A percentile compares a stretch with the other conserved stretches of the same genome.
Evolutionary conservation across 2,888 invertebrate genomes (phyloP).

Genomic region (Limnephilus rhombicus): DNA sequence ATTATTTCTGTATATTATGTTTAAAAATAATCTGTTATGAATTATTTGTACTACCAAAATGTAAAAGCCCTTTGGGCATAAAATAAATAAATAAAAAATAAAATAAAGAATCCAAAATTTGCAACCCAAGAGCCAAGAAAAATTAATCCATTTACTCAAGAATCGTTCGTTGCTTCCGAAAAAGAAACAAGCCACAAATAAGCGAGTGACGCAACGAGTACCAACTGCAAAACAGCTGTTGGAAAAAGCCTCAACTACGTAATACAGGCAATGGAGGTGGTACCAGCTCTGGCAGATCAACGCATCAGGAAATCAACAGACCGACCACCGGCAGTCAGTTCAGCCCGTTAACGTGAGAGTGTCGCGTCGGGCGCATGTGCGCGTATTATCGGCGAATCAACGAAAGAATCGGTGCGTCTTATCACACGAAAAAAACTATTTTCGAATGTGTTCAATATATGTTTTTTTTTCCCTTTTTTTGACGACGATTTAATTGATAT

Average conservation of each 20-base stretch:
- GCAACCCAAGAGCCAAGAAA: neutral
- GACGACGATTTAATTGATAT: neutral
- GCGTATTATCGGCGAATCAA: conserved; percentile 37
- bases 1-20: no score
- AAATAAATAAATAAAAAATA: no score
- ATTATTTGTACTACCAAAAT: no score
- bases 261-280: conserved; percentile 30
- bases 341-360: conserved; percentile 42
- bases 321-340: conserved; percentile 5
- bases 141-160: neutral
- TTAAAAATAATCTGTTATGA: no score
- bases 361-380: conserved; percentile 60
- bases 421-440: neutral
- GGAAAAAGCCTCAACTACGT: conserved; percentile 15
- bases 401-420: conserved; percentile 33
- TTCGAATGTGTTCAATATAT: neutral
- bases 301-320: conserved; percentile 7
- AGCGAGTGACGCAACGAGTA: neutral
- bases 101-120: no score
- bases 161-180: neutral
- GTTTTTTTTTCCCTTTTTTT: neutral
- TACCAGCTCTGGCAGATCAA: neutral
- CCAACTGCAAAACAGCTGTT: neutral
- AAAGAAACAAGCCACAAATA: neutral
- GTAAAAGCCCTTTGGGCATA: no score